Conservation (phyloP, 2,888 invertebrate species). For the Pomacea canaliculata region DNA sequence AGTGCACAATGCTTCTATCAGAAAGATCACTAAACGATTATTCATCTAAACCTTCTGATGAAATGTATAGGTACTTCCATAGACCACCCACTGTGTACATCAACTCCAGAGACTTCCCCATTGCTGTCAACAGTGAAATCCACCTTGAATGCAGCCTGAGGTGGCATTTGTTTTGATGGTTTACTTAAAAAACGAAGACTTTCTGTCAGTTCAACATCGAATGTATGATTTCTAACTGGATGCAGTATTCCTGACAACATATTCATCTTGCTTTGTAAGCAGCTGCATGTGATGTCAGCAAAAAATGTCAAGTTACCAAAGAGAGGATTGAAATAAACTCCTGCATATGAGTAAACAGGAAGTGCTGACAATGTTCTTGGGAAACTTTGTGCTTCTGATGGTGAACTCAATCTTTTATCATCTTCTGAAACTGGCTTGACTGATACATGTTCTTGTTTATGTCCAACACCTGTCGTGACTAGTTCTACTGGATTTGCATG, state of each 20-base stretch:
- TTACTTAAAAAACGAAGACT: conserved; percentile 20
- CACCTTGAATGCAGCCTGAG: background rate
- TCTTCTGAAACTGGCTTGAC: no score
- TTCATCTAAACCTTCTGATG: background rate
- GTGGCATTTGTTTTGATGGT: conserved; percentile 4
- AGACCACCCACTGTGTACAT: conserved; percentile 5
- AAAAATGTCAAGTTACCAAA: conserved; percentile 14
- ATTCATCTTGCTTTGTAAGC: conserved; percentile 13
- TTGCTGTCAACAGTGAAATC: background rate
- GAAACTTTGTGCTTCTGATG: background rate
- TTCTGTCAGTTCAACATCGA: conserved; percentile 17
- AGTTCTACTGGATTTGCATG: background rate
- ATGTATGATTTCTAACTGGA: background rate
- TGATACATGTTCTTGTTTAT: no score
- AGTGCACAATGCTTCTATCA: no score
- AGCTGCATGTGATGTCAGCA: background rate
- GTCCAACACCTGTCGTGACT: no score
- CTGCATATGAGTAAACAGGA: background rate
- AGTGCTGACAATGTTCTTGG: background rate
- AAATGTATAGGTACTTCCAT: conserved; percentile 19
- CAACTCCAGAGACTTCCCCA: conserved; percentile 8
- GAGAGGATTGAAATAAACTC: conserved; percentile 6
- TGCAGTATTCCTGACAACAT: conserved; percentile 13
- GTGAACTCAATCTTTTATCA: no score
- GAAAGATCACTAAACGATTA: no score